Evolutionary conservation across 2,888 invertebrate species (phyloP).

Genomic region (Eutolmus rufibarbis): DNA sequence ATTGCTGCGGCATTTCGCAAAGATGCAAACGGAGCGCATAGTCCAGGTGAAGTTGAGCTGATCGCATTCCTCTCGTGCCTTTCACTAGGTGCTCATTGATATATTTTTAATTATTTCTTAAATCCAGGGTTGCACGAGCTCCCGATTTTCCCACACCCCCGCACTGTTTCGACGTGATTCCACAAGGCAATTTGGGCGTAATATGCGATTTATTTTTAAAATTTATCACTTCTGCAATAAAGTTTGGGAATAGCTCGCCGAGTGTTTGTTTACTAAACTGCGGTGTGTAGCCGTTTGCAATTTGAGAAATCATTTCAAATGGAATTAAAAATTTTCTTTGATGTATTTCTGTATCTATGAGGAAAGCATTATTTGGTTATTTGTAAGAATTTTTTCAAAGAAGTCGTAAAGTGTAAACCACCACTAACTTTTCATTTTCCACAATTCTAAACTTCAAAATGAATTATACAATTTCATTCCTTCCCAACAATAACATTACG

Average conservation of each 20-base stretch:
- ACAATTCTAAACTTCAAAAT: not conserved
- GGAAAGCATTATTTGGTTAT: not conserved
- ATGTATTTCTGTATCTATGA: not conserved
- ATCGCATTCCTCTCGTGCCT: not conserved
- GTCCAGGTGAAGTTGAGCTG: not conserved
- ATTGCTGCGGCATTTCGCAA: slow-evolving; percentile 4
- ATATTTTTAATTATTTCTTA: not conserved
- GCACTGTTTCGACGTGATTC: not conserved
- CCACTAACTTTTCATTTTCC: not conserved
- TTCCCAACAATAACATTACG: not conserved
- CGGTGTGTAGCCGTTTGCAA: not conserved
- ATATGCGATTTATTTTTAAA: slow-evolving; percentile 10
- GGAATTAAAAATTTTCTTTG: not conserved
- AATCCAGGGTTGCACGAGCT: not conserved
- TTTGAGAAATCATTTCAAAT: not conserved
- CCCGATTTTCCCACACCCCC: not conserved
- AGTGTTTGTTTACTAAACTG: not conserved
- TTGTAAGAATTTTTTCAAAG: not conserved
- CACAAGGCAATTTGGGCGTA: not conserved
- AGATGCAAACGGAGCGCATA: not conserved
- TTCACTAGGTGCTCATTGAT: not conserved
- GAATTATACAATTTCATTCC: not conserved
- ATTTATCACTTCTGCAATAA: slow-evolving; percentile 5
- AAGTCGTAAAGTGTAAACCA: not conserved
- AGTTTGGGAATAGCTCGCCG: not conserved